Evolutionary conservation across 1,140 invertebrate species (phyloP), one percentile per base, ranked within the genome.

Genomic region (Glossosoma conforme): DNA sequence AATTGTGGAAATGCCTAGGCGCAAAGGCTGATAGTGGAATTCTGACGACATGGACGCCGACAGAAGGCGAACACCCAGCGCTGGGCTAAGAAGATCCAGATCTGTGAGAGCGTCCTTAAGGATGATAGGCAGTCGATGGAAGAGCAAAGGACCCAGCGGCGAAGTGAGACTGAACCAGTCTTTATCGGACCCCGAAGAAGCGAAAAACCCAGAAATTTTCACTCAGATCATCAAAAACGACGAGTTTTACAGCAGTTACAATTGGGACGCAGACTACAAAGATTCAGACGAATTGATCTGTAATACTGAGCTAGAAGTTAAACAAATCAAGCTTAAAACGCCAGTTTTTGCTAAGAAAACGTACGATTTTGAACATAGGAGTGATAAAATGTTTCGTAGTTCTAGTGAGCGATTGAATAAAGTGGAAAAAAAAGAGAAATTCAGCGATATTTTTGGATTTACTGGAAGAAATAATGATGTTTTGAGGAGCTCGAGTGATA

Each of bases 51-150:
- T n/a, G n/a, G n/a, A n/a, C 64, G 61, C 70, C 63, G 65, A 68
- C 41, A 75, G 65, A 55, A 67, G 65, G 60, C 65, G 65, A 59
- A 66, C 60, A 30, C 18, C 37, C 24, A 35, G 32, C 62, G 63
- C 58, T 63, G 71, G 64, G 14, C 65, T 84, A 52, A 79, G 80
- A 25, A 77, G 84, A 54, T 81, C 83, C 51, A 77, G 81, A 57
- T 86, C 84, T 24, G 81, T 88, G 56, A 77, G 85, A 46, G 81
- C 82, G 25, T 88, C 85, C 24, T 67, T 87, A 35, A 78, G 81
- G 54, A 65, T 85, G 51, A 80, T 88, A 48, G 74, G 77, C 44
- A 73, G 72, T 56, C 71, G 72, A 50, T 72, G 76, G 65, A 65
- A 76, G 32, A 66, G 67, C 21, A 65, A 65, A 40, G 73, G 75